phyloP scores from a whole-genome alignment of 2,797 vertebrate genomes.

The Tolypeutes matacus region DNA sequence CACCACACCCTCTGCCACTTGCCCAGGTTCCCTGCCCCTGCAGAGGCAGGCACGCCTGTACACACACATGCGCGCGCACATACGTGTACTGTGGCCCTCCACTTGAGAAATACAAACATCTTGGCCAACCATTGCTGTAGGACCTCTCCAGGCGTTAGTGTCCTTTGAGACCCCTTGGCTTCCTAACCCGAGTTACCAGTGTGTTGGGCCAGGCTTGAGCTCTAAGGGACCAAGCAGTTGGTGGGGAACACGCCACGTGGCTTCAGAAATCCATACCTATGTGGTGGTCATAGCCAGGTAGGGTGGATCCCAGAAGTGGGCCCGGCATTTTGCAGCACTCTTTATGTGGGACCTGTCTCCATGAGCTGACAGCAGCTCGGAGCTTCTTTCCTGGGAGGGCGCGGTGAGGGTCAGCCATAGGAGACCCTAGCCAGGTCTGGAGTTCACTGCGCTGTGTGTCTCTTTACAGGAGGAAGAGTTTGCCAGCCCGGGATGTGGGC shows the following conservation, averaged over 20 bases:
- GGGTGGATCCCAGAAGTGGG: neutral
- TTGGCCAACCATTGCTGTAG: neutral
- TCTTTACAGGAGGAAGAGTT: slow-evolving; percentile 94
- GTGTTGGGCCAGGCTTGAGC: neutral
- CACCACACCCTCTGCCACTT: neutral
- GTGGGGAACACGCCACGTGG: neutral
- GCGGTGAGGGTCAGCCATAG: neutral
- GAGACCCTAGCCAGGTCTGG: neutral
- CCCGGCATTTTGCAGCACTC: neutral
- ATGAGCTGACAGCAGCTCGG: neutral
- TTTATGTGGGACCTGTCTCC: neutral
- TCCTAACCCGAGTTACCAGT: neutral
- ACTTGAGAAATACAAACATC: neutral
- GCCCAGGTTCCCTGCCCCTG: neutral
- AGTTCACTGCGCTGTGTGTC: slow-evolving; percentile 19
- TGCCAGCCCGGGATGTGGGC: slow-evolving; percentile 92
- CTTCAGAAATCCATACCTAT: neutral
- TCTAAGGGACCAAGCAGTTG: neutral
- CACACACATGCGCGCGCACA: neutral
- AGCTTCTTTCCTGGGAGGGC: neutral
- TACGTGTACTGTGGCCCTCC: neutral
- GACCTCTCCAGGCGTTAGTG: neutral
- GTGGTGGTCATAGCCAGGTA: neutral
- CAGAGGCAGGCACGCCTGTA: neutral
- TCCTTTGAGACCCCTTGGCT: slow-evolving; percentile 7